Evolutionary conservation across 2,888 invertebrate species (phyloP).

Genomic region (Hedya salicella): DNA sequence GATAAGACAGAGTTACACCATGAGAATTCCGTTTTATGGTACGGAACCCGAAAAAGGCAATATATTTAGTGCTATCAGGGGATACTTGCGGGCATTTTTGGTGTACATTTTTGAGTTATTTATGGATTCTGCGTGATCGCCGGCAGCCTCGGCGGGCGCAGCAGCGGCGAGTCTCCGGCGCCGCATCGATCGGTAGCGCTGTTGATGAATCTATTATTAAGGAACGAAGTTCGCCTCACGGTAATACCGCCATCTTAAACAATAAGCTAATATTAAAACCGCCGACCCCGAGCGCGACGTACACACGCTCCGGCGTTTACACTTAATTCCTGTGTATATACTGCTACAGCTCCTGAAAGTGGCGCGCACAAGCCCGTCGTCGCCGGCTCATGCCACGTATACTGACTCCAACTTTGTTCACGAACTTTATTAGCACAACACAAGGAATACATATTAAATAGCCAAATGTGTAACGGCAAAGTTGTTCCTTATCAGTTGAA

Average conservation of each 20-base stretch:
- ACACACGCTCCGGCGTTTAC: slow-evolving; percentile 4
- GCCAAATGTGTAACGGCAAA: background rate
- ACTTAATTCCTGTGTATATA: background rate
- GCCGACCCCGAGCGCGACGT: background rate
- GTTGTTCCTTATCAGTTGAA: slow-evolving; percentile 8
- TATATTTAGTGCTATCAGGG: too few species aligned
- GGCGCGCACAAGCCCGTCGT: background rate
- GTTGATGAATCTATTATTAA: slow-evolving; percentile 30
- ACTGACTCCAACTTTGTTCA: background rate
- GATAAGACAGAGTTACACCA: too few species aligned
- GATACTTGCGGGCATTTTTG: too few species aligned
- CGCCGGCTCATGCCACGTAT: background rate
- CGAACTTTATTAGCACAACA: slow-evolving; percentile 1
- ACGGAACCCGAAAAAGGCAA: too few species aligned
- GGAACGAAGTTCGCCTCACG: slow-evolving; percentile 24
- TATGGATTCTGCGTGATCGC: too few species aligned
- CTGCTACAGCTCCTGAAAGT: background rate
- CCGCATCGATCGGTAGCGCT: slow-evolving; percentile 9
- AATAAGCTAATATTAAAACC: slow-evolving; percentile 22
- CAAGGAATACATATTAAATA: background rate
- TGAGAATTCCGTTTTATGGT: too few species aligned
- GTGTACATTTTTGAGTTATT: too few species aligned
- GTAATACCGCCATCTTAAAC: slow-evolving; percentile 21
- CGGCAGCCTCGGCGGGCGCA: too few species aligned
- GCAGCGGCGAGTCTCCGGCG: too few species aligned